Base-by-base conservation (phyloP, 2,113 vertebrate species). In the Heloderma charlesbogerti region DNA sequence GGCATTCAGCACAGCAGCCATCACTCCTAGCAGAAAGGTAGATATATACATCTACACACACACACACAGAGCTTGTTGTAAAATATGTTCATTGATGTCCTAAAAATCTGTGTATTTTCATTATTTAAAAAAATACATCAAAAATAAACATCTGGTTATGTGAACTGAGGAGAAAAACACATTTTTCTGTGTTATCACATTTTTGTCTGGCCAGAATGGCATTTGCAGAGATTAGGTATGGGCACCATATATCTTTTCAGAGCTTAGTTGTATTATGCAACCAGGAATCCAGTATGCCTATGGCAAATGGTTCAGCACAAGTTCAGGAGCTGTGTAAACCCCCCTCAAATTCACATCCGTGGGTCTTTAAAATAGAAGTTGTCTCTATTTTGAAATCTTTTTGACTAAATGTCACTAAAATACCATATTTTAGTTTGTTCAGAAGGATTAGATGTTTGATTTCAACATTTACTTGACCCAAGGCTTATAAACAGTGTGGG, bases 371-470 rank as follows among this genome's bases (percentile, higher is more conserved):
- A 82, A 89, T 31, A 60, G 67, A 60, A 72, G 18, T 89, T 89
- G 67, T 84, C 81, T 83, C 88, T 10, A 74, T 83, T 89, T 89
- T 69, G 88, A 84, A 84, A 43, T 89, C 51, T 83, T 51, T 83
- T 83, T 89, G 79, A 60, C 51, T 89, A 89, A 89, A 89, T 89
- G 88, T 83, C 80, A 89, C 37, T 67, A 57, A 74, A 74, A 83
- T 60, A 74, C 27, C 81, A n/a, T 83, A 83, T 83, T 83, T 89
- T 89, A 45, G 80, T 74, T 83, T 83, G 48, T 83, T 72, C 29
- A 25, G 51, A 54, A 63, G 51, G n/a, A 63, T 89, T 89, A 89
- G 81, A 71, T 25, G 29, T 60, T 83, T 88, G 22, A 63, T 83
- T 74, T 83, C 67, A 83, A 72, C 80, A 34, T 83, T 89, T 72